Percentiles rank a stretch among this genome's conserved stretches.
These are phyloP conservation scores for Puntigrus tetrazona DNA, from an alignment of 2,113 vertebrate genomes.

Conservation along the genomic window DNA sequence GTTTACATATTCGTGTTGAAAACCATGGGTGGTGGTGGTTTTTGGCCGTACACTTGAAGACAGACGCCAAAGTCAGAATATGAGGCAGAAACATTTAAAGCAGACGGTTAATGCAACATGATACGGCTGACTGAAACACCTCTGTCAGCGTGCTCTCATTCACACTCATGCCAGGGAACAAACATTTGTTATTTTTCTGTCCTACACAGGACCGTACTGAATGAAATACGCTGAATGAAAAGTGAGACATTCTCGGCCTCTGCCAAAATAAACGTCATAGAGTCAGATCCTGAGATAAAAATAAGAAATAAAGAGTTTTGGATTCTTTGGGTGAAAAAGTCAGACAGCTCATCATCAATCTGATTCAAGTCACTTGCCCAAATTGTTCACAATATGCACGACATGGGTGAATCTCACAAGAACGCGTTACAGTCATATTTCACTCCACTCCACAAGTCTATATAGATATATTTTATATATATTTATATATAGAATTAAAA, in stretches of 20 bases:
- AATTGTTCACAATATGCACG: background rate
- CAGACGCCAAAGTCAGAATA: conserved; percentile 11
- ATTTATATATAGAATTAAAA: background rate
- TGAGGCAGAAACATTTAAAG: conserved; percentile 23
- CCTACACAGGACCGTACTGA: background rate
- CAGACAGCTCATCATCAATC: background rate
- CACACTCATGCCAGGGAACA: conserved; percentile 32
- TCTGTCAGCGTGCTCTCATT: conserved; percentile 32
- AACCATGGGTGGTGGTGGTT: conserved; percentile 1
- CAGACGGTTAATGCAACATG: conserved; percentile 29
- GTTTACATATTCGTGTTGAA: conserved; percentile 1
- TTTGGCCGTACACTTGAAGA: conserved; percentile 22
- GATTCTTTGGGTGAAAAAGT: conserved; percentile 15
- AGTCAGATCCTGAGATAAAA: conserved; percentile 6
- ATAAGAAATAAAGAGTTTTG: background rate
- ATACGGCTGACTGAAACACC: conserved; percentile 37
- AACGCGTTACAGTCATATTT: background rate
- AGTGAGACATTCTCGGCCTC: conserved; percentile 11
- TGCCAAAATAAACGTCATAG: conserved; percentile 27
- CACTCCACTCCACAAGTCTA: background rate
- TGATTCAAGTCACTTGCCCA: background rate
- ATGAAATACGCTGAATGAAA: conserved; percentile 30
- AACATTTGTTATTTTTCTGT: conserved; percentile 24
- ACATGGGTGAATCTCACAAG: conserved; percentile 14
- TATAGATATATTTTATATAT: background rate